Base-by-base conservation (phyloP, 2,797 vertebrate species). In the Manis crassicaudata region DNA sequence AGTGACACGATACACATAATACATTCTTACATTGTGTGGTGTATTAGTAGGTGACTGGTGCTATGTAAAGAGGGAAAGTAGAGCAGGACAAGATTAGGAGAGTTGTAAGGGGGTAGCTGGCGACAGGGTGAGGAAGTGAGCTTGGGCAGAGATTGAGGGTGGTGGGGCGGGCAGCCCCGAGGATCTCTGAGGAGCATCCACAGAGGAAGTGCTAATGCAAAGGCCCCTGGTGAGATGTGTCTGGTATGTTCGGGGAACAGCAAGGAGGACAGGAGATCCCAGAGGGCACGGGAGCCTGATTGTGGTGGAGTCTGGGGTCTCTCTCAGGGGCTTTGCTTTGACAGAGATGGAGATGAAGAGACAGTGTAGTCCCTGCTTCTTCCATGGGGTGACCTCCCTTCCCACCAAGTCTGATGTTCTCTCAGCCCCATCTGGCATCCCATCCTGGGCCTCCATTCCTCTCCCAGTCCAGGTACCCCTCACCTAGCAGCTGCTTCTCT, bases 351-450 rank as follows among this genome's bases (percentile, higher is more conserved):
- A 52, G 65, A 23, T n/a, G 21, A n/a, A 63, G 40, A 18, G 14
- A 14, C 13, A 46, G 29, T 58, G 68, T 79, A 37, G 50, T 37
- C n/a, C 60, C 16, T 68, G 43, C 52, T 89, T 10, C 21, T 80
- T 43, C 54, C 14, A 5, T 0, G 2, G 32, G 25, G 6, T n/a
- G 27, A 23, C 13, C 14, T 25, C 23, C 5, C 68, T 37, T 50
- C 56, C 11, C 65, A 58, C 43, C 32, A 37, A 32, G 25, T 10
- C 81, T 46, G 27, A 2, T 14, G 7, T 32, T 58, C 43, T n/a
- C 40, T 56, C 62, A 81, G 5, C 56, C n/a, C 21, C 50, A 16
- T 2, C 11, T 13, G 7, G 17, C 50, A 60, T 4, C 23, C 8
- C 13, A 46, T 40, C 72, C 73, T 37, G 16, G 23, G 56, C 87